Evolutionary conservation across 1,140 invertebrate genomes (phyloP).

Genomic region (Aleiodes sp.): DNA sequence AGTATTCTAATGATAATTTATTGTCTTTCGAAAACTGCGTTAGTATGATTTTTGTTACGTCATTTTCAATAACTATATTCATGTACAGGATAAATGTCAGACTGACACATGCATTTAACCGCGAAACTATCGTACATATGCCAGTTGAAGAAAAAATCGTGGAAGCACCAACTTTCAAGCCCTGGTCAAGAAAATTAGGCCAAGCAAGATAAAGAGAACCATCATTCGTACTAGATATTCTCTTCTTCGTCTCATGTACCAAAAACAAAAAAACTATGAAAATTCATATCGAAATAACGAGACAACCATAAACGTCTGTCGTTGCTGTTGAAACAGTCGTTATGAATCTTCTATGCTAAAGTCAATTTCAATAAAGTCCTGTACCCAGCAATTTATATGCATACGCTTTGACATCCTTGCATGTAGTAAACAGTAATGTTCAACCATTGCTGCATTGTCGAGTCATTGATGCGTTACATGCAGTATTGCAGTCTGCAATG

Average conservation of each 20-base stretch:
- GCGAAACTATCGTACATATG: no score
- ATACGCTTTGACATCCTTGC: neutral
- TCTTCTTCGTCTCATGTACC: neutral
- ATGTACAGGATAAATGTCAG: no score
- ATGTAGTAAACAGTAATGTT: neutral
- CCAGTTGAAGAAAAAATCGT: no score
- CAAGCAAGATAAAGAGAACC: no score
- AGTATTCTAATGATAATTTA: no score
- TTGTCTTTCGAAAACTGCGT: no score
- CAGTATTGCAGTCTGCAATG: neutral
- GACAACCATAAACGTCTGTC: neutral
- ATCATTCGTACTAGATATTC: neutral
- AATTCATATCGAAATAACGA: neutral
- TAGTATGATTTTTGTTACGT: no score
- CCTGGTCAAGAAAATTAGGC: no score
- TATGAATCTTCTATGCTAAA: conserved; percentile 37
- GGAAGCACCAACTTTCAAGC: no score
- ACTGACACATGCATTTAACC: no score
- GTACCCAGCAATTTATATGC: neutral
- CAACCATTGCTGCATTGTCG: conserved; percentile 21
- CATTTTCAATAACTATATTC: no score
- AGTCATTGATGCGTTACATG: conserved; percentile 41
- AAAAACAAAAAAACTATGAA: neutral
- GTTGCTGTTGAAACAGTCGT: neutral
- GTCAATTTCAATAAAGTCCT: conserved; percentile 44